Base-by-base conservation (phyloP, 2,113 vertebrate species). In the Zapornia atra region DNA sequence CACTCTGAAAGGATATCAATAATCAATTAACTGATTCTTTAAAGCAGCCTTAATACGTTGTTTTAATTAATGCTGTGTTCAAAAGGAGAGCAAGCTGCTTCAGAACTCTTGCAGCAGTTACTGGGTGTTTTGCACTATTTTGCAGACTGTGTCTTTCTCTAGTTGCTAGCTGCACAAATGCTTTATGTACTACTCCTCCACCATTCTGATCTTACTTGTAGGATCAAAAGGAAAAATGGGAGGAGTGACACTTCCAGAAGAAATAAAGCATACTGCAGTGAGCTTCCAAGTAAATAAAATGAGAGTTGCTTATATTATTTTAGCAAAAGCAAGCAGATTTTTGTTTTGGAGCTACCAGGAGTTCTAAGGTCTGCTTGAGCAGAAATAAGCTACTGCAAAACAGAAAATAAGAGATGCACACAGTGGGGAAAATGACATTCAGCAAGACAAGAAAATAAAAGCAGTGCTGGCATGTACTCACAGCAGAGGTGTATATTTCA, bases 1-100 rank as follows among this genome's bases (percentile, higher is more conserved):
- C 22, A 29, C 86, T 65, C 33, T 73, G 85, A 85, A 87, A 86
- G 82, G 54, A 48, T 86, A 71, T 59, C 79, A 93, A 64, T 86
- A 94, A 95, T 93, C 93, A 95, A 92, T 93, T 92, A 96, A 69
- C 63, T 70, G 82, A 80, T 86, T 86, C 88, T 77, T 34, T n/a
- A 33, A 64, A 94, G 51, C 46, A 82, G 73, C 51, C 64, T 90
- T 77, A 46, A 59, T 83, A 46, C 25, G 51, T 73, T 70, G 69
- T 57, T 93, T 96, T 93, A 96, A 90, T 96, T 94, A 87, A 78
- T 26, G 59, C 11, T n/a, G 13, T 0, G 0, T 25, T 75, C 4
- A 20, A 76, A 77, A 61, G 70, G 54, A 69, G 59, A 88, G 36
- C 17, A 24, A 70, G 63, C 46, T 66, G 22, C 22, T 24, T 46